Evolutionary conservation across 2,888 invertebrate species (phyloP), one percentile per base, ranked within the genome.

Genomic region (Dicycla oo): DNA sequence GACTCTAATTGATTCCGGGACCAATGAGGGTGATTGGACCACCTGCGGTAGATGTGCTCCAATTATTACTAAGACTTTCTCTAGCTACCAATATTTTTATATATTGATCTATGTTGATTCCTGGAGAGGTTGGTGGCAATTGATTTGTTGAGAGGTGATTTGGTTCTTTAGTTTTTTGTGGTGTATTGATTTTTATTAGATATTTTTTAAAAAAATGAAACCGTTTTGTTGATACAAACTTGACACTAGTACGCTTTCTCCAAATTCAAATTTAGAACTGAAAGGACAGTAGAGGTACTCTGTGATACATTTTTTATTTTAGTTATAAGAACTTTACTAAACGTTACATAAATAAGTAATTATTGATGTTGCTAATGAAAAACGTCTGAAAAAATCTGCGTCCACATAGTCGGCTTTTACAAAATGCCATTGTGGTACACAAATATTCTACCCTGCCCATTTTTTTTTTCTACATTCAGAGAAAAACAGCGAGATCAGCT

Each of bases 1-100:
- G 85, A 82, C 82, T 91, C 89, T 92, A 91, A 92, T 92, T 92
- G 91, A 91, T 91, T 90, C 89, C 75, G 73, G 80, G 74, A 72
- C 74, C 82, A 77, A 82, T 81, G 80, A 82, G 73, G 77, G 76
- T 75, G 86, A 86, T 86, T 86, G 84, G 71, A 73, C 82, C 78
- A 84, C 83, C 86, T 83, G 85, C 83, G 60, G 70, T 78, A 73
- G 77, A 79, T 80, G 69, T 80, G 73, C 73, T 75, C 71, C 75
- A 78, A 85, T 84, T 83, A 85, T 85, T 70, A 62, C 72, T 54
- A 69, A 60, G 72, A 78, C 61, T 74, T 85, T 76, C 72, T 53
- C 61, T 57, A 60, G 60, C 65, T 60, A 54, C 60, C 43, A 61
- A 51, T 67, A 61, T 64, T 72, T 65, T 60, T 63, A 26, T 60